phyloP scores from a whole-genome alignment of 2,888 invertebrate species.

The Platerodrilus igneus region DNA sequence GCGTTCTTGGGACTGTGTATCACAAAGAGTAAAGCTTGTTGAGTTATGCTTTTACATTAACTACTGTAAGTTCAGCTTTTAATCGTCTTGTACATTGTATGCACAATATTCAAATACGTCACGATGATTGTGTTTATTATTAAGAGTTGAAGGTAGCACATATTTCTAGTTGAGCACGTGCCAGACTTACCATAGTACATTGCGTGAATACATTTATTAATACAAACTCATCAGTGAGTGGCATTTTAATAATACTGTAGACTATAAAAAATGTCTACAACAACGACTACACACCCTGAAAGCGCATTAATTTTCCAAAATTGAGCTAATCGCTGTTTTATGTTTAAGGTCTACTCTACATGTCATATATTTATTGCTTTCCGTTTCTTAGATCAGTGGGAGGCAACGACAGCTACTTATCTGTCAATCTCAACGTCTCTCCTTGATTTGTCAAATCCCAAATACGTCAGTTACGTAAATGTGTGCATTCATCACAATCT shows the following conservation, averaged over 20 bases:
- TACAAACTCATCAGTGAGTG: slow-evolving; percentile 19
- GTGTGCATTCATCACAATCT: slow-evolving; percentile 27
- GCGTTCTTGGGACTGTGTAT: too few species aligned
- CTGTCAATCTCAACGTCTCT: slow-evolving; percentile 31
- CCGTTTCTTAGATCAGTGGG: slow-evolving; percentile 29
- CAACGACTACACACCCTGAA: slow-evolving; percentile 1
- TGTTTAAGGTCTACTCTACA: slow-evolving; percentile 9
- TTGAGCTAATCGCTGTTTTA: slow-evolving; percentile 7
- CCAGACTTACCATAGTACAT: slow-evolving; percentile 42
- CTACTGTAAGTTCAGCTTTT: not conserved
- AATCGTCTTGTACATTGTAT: not conserved
- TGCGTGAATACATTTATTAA: slow-evolving; percentile 36
- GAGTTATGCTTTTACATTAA: too few species aligned
- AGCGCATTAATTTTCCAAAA: slow-evolving; percentile 7
- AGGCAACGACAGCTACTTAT: slow-evolving; percentile 32
- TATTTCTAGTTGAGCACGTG: slow-evolving; percentile 40
- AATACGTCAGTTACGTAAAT: slow-evolving; percentile 30
- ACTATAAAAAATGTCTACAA: slow-evolving; percentile 2
- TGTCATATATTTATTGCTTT: slow-evolving; percentile 28
- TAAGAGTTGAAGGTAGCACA: slow-evolving; percentile 35
- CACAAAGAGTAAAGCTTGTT: too few species aligned
- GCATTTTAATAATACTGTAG: slow-evolving; percentile 23
- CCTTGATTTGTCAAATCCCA: slow-evolving; percentile 32
- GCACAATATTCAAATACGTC: not conserved
- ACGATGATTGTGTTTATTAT: slow-evolving; percentile 3